These are phyloP conservation scores for Cheilinus undulatus DNA, from an alignment of 2,113 vertebrate genomes.

Conservation along the genomic window DNA sequence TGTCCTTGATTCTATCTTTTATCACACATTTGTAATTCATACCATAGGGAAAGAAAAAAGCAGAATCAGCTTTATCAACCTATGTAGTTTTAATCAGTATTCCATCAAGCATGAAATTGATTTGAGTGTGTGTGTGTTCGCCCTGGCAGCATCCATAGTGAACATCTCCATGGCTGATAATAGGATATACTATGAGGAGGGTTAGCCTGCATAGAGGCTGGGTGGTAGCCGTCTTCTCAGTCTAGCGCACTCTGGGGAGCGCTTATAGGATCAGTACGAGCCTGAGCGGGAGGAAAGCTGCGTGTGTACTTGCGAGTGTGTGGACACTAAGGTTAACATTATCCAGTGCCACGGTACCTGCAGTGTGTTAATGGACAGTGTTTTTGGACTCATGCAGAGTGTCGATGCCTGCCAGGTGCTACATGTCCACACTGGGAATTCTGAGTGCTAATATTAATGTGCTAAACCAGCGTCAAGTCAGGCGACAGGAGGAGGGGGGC, in stretches of 20 bases:
- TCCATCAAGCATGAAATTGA: slow-evolving; percentile 59
- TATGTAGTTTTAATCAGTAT: slow-evolving; percentile 45
- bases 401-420: slow-evolving; percentile 69
- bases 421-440: slow-evolving; percentile 60
- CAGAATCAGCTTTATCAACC: slow-evolving; percentile 41
- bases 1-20: slow-evolving; percentile 18
- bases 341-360: slow-evolving; percentile 52
- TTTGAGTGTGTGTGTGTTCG: slow-evolving; percentile 42
- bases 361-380: slow-evolving; percentile 57
- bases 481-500: slow-evolving; percentile 3
- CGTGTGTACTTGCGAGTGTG: slow-evolving; percentile 26
- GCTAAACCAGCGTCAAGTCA: slow-evolving; percentile 50
- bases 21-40: slow-evolving; percentile 38
- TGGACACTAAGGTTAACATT: slow-evolving; percentile 37
- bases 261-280: slow-evolving; percentile 53
- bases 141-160: slow-evolving; percentile 26
- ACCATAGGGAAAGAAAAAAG: slow-evolving; percentile 5
- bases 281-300: slow-evolving; percentile 4
- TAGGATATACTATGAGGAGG: slow-evolving; percentile 42
- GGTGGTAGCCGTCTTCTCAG: slow-evolving; percentile 46
- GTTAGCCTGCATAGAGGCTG: slow-evolving; percentile 30
- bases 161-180: slow-evolving; percentile 52
- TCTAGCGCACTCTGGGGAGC: slow-evolving; percentile 48
- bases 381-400: slow-evolving; percentile 53
- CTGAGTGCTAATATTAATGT: slow-evolving; percentile 63